Evolutionary conservation across 2,113 vertebrate species (phyloP).

Genomic region (Heterotilapia buettikoferi): DNA sequence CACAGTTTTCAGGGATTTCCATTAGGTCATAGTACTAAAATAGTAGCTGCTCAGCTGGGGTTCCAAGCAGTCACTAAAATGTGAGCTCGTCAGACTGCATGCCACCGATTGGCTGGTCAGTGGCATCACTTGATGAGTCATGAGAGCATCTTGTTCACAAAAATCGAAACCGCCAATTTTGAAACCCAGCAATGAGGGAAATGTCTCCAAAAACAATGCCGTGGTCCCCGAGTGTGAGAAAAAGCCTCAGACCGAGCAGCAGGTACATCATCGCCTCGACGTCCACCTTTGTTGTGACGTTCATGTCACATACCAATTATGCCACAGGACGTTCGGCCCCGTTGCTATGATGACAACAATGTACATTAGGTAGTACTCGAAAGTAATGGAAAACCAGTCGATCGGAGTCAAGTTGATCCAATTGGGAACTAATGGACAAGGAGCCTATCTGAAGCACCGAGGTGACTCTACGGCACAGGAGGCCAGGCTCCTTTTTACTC

Average conservation of each 20-base stretch:
- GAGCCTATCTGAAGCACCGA: not conserved
- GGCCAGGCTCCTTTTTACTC: not conserved
- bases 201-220: not conserved
- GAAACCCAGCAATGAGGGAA: not conserved
- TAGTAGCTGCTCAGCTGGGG: not conserved
- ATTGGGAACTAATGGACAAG: not conserved
- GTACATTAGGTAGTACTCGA: not conserved
- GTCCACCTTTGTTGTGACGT: not conserved
- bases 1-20: not conserved
- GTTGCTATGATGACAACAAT: not conserved
- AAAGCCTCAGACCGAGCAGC: not conserved
- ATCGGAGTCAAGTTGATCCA: not conserved
- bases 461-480: not conserved
- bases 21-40: not conserved
- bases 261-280: not conserved
- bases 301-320: not conserved
- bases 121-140: not conserved
- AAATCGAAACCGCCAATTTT: accelerated
- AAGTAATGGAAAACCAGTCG: not conserved
- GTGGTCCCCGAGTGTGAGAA: not conserved
- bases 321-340: not conserved
- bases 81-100: not conserved
- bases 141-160: not conserved
- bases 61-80: not conserved
- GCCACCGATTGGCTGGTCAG: not conserved